Base-by-base conservation (phyloP, 2,113 vertebrate genomes). In the Sarotherodon lohbergeri region DNA sequence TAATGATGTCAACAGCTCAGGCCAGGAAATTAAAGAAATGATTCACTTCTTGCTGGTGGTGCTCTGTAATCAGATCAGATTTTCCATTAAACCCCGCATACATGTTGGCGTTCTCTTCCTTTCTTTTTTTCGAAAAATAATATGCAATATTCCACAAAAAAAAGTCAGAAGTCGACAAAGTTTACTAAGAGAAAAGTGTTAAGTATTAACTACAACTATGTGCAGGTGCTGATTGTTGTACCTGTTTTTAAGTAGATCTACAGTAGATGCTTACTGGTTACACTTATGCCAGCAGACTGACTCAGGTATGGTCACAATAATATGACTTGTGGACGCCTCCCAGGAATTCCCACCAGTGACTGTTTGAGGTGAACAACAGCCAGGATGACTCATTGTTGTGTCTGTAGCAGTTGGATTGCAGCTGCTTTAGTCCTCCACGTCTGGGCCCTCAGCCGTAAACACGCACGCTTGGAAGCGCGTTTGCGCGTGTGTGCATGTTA, bases 311-410 rank as follows among this genome's bases (percentile, higher is more conserved):
- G 76, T 76, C 76, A 29, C n/a, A 82, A 48, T 24, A 83, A 83
- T 36, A 57, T 54, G 5, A 34, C 41, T 73, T 78, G 14, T 50
- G 6, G 24, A 50, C 16, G 0, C 9, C 24, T 91, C 50, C 19
- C 48, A 90, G 87, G 84, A 94, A 92, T 87, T 92, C 90, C 91
- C 93, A 83, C 61, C 78, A 46, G 76, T 76, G 84, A 16, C 32
- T 73, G 80, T 86, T 88, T 85, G 89, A 93, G 82, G 79, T 68
- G 76, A 93, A 86, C 88, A 92, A 84, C 80, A 88, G 87, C 85
- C 85, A 57, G 89, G 43, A 88, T 95, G 94, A 95, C 39, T 94
- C 92, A 92, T 89, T 91, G 91, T 93, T 90, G 92, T 93, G 92
- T 90, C 92, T 94, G 92, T 59, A n/a, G 66, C 61, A 89, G 84